Base-by-base conservation (phyloP, 2,113 vertebrate species). In the Notiomystis cincta region DNA sequence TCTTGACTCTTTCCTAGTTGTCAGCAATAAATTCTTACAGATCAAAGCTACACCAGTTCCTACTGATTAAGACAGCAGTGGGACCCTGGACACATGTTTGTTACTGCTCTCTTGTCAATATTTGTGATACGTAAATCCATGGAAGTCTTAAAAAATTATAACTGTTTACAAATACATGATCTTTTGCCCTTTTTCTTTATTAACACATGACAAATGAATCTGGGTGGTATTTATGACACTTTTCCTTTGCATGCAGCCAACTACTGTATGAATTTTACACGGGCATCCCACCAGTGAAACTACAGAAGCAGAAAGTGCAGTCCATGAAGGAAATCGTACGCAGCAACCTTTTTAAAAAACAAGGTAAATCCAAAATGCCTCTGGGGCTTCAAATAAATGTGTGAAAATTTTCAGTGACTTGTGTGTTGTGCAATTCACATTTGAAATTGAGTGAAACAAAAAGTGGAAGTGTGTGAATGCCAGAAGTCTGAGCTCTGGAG, bases 311-410 rank as follows among this genome's bases (percentile, higher is more conserved):
- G 96, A 99, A 99, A 96, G 98, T 99, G 54, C 96, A 98, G 72
- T 99, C 99, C 85, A 99, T 99, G 99, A 99, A 98, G 48, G 99
- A 99, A 97, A 99, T 99, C 2, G 99, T 99, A 51, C 96, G 93
- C 95, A 99, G 99, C 97, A 98, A 98, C 78, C 98, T 99, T 73
- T 99, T 99, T 93, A 98, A 98, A 95, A 99, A 96, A 89, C 98
- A 99, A 98, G 99, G 99, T 99, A 95, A 97, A 95, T 90, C 11
- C 8, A 54, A 76, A 82, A 28, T 57, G 5, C 18, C 53, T 69
- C 65, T 42, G 24, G 21, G 57, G 16, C 76, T 90, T 88, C 5
- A 44, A 45, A 79, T n/a, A 75, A 85, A n/a, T 11, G 33, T 47
- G 45, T 56, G 67, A 76, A 66, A 87, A 20, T 31, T 21, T 50